Conservation (phyloP, 2,888 invertebrate genomes). For the Caenorhabditis parvicauda region DNA sequence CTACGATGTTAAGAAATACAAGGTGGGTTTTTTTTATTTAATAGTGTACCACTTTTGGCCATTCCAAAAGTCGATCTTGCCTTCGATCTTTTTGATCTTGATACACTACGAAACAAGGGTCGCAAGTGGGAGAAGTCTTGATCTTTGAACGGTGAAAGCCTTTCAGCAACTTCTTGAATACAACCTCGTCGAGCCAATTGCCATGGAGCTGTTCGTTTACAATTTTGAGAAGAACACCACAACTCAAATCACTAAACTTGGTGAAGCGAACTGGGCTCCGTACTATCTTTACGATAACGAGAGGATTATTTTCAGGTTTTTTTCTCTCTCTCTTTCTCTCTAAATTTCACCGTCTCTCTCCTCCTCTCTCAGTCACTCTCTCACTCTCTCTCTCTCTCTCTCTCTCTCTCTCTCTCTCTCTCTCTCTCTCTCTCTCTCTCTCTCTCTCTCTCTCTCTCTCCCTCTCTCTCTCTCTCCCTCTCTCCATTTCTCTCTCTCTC, state of each 20-base stretch:
- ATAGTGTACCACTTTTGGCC: slow-evolving; percentile 1
- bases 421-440: too few relatives aligned
- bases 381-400: not conserved
- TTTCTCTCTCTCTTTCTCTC: not conserved
- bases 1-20: slow-evolving; percentile 46
- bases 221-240: slow-evolving; percentile 46
- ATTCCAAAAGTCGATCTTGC: too few relatives aligned
- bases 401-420: too few relatives aligned
- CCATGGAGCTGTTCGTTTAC: slow-evolving; percentile 57
- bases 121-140: too few relatives aligned
- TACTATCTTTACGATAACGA: slow-evolving; percentile 54
- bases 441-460: too few relatives aligned
- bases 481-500: too few relatives aligned
- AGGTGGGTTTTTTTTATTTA: slow-evolving; percentile 14
- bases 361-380: not conserved
- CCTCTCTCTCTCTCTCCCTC: too few relatives aligned
- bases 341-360: not conserved
- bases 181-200: slow-evolving; percentile 50
- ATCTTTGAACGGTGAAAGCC: not conserved
- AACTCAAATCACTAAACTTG: slow-evolving; percentile 50
- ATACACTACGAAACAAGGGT: too few relatives aligned
- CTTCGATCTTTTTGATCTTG: too few relatives aligned
- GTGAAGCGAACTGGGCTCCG: slow-evolving; percentile 59
- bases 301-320: slow-evolving; percentile 29
- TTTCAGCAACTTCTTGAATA: slow-evolving; percentile 29